These are phyloP conservation scores for Saccostrea cuccullata DNA, from an alignment of 1,140 invertebrate genomes.

Conservation along the genomic window DNA sequence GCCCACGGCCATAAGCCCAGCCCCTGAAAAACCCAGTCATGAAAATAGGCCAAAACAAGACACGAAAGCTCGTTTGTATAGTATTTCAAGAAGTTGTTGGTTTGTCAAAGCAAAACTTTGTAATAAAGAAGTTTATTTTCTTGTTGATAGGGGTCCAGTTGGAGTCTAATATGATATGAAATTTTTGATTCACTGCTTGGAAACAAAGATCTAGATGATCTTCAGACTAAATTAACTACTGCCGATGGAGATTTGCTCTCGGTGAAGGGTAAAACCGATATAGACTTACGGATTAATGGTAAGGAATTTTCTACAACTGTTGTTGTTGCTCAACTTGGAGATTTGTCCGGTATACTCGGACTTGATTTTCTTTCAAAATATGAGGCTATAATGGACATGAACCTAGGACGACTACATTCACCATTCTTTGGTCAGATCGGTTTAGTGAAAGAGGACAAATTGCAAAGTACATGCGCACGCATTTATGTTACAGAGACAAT, in stretches of 20 bases:
- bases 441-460: neutral
- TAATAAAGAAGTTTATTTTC: neutral
- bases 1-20: slow-evolving; percentile 36
- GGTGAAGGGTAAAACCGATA: no score
- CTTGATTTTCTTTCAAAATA: no score
- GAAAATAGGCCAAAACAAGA: neutral
- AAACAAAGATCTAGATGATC: no score
- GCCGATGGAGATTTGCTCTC: no score
- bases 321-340: no score
- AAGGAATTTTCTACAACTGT: no score
- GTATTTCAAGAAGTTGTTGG: slow-evolving; percentile 34
- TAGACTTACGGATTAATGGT: no score
- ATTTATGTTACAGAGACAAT: slow-evolving; percentile 40
- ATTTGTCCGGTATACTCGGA: no score
- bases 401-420: slow-evolving; percentile 24
- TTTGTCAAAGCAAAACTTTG: slow-evolving; percentile 17
- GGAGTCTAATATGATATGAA: slow-evolving; percentile 38
- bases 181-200: no score
- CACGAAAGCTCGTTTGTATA: no score
- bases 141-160: slow-evolving; percentile 32
- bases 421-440: slow-evolving; percentile 20
- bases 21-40: neutral
- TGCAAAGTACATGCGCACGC: slow-evolving; percentile 34
- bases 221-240: no score
- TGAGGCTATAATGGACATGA: no score